Base-by-base conservation (phyloP, 1,140 invertebrate species). In the Ceratina japonica region DNA sequence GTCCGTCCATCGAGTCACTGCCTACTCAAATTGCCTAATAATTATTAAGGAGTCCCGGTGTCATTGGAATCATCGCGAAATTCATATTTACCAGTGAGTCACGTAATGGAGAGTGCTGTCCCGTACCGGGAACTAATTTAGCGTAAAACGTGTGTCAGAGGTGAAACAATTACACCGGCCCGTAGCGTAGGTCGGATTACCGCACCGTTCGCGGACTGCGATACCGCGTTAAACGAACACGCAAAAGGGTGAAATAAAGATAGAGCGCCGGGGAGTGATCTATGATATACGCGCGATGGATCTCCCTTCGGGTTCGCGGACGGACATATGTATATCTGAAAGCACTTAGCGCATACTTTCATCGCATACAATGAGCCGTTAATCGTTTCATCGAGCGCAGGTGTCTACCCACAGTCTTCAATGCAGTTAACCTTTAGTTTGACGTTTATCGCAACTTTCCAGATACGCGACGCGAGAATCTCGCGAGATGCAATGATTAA, bases 321-420 rank as follows among this genome's bases (percentile, higher is more conserved):
- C 10, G 37, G 10, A 44, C 37, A 44, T 44, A 4, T 31, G 27
- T 31, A 31, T 4, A 7, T 44, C 37, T 44, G 10, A 44, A 44
- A 7, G 37, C 27, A 31, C 27, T 31, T 31, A 31, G 27, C 5
- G 37, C 37, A 44, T 44, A 44, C 37, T 44, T 2, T 44, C 37
- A 10, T 44, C 37, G 10, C 10, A 44, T 64, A 74, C 76, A 81
- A 81, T 69, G 63, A 80, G n/a, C 56, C 63, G 80, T 80, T 68
- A 66, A 73, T 81, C 80, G 56, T 81, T 27, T 20, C 52, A 74
- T 80, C 63, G 76, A 59, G 69, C 31, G 31, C 63, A 61, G 20
- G 62, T 79, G 68, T 81, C 63, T 37, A 58, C 51, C 61, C 27
- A 61, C 73, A 18, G 13, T 62, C 56, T 24, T 18, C 61, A 24